Evolutionary conservation across 2,113 vertebrate species (phyloP), one percentile per base, ranked within the genome.

Genomic region (Apaloderma vittatum): DNA sequence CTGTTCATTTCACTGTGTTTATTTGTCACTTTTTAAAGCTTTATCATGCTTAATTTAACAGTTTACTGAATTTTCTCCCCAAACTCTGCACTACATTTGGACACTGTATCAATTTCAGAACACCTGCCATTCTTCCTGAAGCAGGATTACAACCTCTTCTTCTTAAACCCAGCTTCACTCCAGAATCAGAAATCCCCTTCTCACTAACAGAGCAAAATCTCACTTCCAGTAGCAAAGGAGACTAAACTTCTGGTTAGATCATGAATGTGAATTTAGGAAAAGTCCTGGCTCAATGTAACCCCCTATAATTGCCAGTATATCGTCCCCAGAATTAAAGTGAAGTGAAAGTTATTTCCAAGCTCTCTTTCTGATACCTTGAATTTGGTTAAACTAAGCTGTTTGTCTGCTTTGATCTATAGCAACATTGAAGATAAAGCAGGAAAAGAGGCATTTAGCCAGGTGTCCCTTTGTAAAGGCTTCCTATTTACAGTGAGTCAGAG

Each of bases 401-500:
- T 73, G 11, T 57, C 82, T 84, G 12, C 43, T 95, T 93, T 90
- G 79, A 55, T 58, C 90, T 92, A 96, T 6, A 62, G n/a, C 79
- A 91, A 66, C 67, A 65, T 2, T 85, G 66, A 81, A 81, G 37
- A 63, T 13, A 61, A 9, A 90, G 45, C 45, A 89, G 54, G 67
- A 96, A 73, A 59, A 74, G 24, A 57, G 9, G 14, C 84, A 51
- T 95, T 96, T 85, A 55, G 78, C 85, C 73, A 96, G 83, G 71
- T 85, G 72, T 34, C 59, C 36, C 49, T 96, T 96, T 90, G 77
- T 59, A 78, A 96, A 96, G 68, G 16, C 36, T 90, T 80, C 72
- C 49, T 94, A 75, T 89, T 86, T 68, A 87, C 17, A 97, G 46
- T 59, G 83, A 95, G 66, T 96, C 92, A 91, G 93, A 96, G 52